Base-by-base conservation (phyloP, 2,797 vertebrate genomes). In the Lepilemur septentrionalis region DNA sequence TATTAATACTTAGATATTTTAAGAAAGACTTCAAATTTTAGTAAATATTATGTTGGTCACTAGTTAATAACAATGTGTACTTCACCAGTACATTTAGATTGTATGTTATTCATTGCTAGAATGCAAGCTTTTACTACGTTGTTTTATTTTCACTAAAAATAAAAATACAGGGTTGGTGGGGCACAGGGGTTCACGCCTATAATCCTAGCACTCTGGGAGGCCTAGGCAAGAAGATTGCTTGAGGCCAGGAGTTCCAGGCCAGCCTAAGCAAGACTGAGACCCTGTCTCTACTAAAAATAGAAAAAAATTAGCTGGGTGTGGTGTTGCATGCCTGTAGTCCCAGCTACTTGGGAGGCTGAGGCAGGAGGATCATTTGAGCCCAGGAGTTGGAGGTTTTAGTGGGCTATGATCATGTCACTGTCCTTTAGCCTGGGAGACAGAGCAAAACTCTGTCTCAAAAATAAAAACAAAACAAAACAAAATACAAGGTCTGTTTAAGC, bases 11-110 rank as follows among this genome's bases (percentile, higher is more conserved):
- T 59, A 86, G 82, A 78, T 88, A 11, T 95, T 92, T 96, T 85
- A 83, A 89, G 72, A 80, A 94, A 88, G 15, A 61, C 30, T 92
- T 92, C 38, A 65, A 75, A 69, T 89, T 86, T 90, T 50, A 73
- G n/a, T 88, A 94, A 87, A 80, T 75, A 30, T 73, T 87, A 22
- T 32, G 5, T 92, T 73, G 5, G 30, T 85, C 52, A 43, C 48
- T 79, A 52, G 22, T 94, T 78, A 67, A 69, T 91, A 94, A 63
- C 82, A 76, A 80, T 80, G 63, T 65, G 4, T 63, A 70, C 23
- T 79, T 96, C n/a, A 91, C 52, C 20, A 72, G 25, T 94, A 52
- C 57, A 70, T 91, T 55, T 92, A 90, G 59, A 72, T 18, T 41
- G 20, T 41, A 75, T 87, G 22, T 63, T 91, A 91, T 85, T 92